A percentile compares a stretch with the other conserved stretches of the same genome.
phyloP scores from a whole-genome alignment of 2,888 invertebrate species.

The Strigamia maritima region DNA sequence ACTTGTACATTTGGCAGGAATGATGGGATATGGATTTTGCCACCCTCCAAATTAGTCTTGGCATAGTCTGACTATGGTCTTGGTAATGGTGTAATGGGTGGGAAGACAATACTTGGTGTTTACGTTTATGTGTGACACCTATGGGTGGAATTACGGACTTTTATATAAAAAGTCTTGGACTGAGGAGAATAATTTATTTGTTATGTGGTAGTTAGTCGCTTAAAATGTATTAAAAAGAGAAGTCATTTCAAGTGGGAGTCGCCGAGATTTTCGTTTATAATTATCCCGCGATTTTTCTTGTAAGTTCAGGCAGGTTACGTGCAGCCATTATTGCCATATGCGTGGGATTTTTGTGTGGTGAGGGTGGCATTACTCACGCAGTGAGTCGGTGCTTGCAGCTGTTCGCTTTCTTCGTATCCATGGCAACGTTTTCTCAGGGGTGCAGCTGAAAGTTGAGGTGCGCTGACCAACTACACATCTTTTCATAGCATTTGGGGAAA shows the following conservation, averaged over 20 bases:
- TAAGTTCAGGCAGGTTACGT: neutral
- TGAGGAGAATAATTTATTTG: neutral
- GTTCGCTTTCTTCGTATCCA: constrained; percentile 7
- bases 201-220: neutral
- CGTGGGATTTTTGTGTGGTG: neutral
- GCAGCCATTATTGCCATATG: constrained; percentile 10
- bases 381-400: constrained; percentile 26
- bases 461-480: constrained; percentile 20
- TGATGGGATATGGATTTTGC: too few species aligned
- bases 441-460: constrained; percentile 5
- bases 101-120: too few species aligned
- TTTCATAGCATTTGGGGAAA: constrained; percentile 12
- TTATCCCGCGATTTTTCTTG: neutral
- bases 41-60: too few species aligned
- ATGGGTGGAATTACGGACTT: too few species aligned
- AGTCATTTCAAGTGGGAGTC: neutral
- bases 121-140: too few species aligned
- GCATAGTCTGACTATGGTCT: too few species aligned
- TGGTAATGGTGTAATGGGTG: too few species aligned
- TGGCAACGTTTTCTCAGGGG: constrained; percentile 31
- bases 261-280: neutral
- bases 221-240: neutral
- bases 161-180: too few species aligned
- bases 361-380: constrained; percentile 20
- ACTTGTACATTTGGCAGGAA: too few species aligned